phyloP scores from a whole-genome alignment of 2,113 vertebrate genomes.

The Bagarius yarrelli region DNA sequence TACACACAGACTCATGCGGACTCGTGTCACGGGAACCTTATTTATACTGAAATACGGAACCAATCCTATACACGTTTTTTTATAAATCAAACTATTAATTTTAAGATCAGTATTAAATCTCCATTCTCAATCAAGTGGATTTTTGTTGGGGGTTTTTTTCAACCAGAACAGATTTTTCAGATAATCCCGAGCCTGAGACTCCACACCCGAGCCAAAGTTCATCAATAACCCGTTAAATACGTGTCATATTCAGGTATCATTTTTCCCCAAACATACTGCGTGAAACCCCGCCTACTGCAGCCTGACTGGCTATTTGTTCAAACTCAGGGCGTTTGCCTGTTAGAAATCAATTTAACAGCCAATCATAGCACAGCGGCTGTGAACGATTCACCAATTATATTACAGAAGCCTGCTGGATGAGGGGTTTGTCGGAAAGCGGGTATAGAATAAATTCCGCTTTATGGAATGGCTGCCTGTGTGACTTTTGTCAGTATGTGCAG shows the following conservation, averaged over 20 bases:
- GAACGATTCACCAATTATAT: not conserved
- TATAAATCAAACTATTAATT: not conserved
- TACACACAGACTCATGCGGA: too few relatives aligned
- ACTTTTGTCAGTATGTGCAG: not conserved
- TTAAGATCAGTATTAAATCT: not conserved
- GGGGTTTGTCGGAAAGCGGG: not conserved
- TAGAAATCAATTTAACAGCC: not conserved
- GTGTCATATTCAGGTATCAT: not conserved
- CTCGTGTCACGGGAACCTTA: too few relatives aligned
- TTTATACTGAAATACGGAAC: too few relatives aligned
- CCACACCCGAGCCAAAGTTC: slow-evolving; percentile 41
- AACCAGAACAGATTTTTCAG: not conserved
- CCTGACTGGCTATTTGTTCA: not conserved
- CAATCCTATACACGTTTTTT: not conserved
- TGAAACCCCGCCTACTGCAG: not conserved
- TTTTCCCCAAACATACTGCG: not conserved
- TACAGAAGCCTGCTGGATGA: not conserved
- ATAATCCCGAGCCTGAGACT: too few relatives aligned
- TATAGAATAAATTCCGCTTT: not conserved
- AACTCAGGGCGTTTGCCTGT: not conserved
- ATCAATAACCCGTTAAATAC: not conserved
- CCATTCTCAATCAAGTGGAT: not conserved
- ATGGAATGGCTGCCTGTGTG: not conserved
- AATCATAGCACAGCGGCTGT: not conserved
- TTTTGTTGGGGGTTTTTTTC: not conserved